Base-by-base conservation (phyloP, 2,888 invertebrate species). In the Tholera decimalis region DNA sequence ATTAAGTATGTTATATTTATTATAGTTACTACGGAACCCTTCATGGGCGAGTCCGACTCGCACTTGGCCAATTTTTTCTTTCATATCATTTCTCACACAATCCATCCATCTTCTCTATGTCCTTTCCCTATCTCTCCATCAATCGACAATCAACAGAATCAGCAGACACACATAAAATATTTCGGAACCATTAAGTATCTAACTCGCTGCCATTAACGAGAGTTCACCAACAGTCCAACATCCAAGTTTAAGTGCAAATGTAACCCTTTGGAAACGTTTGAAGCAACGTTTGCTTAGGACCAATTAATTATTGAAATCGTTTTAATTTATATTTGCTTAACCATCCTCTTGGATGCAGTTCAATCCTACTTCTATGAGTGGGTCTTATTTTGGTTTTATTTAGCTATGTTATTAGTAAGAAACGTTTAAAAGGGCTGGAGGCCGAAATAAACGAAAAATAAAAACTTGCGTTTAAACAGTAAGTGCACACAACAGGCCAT, bases 221-320 rank as follows among this genome's bases (percentile, higher is more conserved):
- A 76, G 2, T 54, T 15, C 3, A 9, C 15, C 43, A 13, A 43
- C 43, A 54, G 56, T 71, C 71, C 72, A 44, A 72, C 72, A 70
- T 69, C 59, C 66, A 76, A 67, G 72, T 77, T 77, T 73, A 83
- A 85, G 83, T 80, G 79, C 77, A 83, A 82, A 83, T 83, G 73
- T 79, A 77, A 79, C 83, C 84, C 80, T 84, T 79, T 75, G 51
- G 65, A 76, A 73, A 63, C 71, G 75, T 77, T 77, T 75, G 72
- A 59, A 74, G 74, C 59, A 46, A 73, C 75, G 71, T 81, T 81
- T 84, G 73, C 72, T 72, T 68, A 84, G 85, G 85, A 83, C 80
- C 72, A 82, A 82, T 83, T 82, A 83, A 83, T 82, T 79, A 81
- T 81, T 81, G 71, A 83, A 79, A 83, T 76, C 72, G 79, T 76